Percentiles rank a stretch among this genome's conserved stretches.
phyloP scores from a whole-genome alignment of 1,140 invertebrate species.

The Halictus rubicundus region DNA sequence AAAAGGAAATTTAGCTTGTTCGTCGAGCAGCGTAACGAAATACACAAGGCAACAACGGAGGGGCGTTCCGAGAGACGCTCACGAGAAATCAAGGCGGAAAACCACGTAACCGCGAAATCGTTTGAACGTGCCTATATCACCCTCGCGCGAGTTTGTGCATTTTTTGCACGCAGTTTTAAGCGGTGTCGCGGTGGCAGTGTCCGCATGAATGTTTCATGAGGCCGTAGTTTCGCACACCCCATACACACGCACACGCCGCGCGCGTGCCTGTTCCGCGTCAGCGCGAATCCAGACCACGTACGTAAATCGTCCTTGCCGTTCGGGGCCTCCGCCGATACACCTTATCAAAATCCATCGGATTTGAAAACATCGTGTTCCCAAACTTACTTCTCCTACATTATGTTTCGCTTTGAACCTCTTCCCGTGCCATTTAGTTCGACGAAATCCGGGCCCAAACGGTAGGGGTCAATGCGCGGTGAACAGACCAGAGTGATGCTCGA shows the following conservation, averaged over 20 bases:
- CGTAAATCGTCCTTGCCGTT: conserved; percentile 45
- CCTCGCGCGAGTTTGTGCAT: conserved; percentile 20
- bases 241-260: not conserved
- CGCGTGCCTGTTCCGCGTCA: conserved; percentile 35
- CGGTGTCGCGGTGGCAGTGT: conserved; percentile 59
- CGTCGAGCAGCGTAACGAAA: conserved; percentile 25
- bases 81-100: conserved; percentile 47
- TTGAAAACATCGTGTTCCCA: no score
- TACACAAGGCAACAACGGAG: conserved; percentile 39
- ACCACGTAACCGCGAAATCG: conserved; percentile 53
- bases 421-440: no score
- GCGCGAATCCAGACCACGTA: conserved; percentile 46
- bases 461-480: no score
- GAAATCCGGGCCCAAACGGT: no score
- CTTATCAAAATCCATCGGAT: conserved; percentile 33
- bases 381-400: no score
- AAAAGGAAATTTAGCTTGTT: not conserved
- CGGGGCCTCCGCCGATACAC: conserved; percentile 17
- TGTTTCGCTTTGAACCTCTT: no score
- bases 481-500: no score
- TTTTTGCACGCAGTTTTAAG: conserved; percentile 57
- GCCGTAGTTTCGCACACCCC: conserved; percentile 14
- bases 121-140: conserved; percentile 49
- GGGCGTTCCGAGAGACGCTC: conserved; percentile 28
- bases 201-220: conserved; percentile 65